Base-by-base conservation (phyloP, 1,140 invertebrate genomes). In the Saccostrea echinata region DNA sequence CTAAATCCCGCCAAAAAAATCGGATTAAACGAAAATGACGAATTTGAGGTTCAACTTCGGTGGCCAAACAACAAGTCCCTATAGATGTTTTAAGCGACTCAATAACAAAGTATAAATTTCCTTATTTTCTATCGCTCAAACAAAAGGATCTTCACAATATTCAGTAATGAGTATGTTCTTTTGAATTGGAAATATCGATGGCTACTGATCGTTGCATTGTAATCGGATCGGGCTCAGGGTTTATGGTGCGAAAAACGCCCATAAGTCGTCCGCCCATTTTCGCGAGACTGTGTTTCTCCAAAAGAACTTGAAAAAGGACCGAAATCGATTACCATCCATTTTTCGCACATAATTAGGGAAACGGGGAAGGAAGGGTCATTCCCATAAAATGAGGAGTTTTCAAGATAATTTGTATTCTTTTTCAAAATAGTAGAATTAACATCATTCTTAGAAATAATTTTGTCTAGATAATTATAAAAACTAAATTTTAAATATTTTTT, bases 1-100 rank as follows among this genome's bases (percentile, higher is more conserved):
- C 24, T 33, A 76, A 76, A 76, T 76, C 68, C 68, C 68, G 8
- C 6, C 68, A 12, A 76, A 43, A 71, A 76, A 76, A 76, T 76
- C 68, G 68, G 68, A 76, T 76, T 76, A 76, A 76, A 27, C 24
- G 68, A 76, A 76, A 76, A 76, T 76, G 68, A 76, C 30, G 68
- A 76, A 76, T 76, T 76, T 76, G 11, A 27, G 27, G 27, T 33
- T 76, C 68, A 27, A 76, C 68, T 16, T 33, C 30, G 68, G 68
- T 76, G 68, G 68, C 68, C 68, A 0, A 76, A 76, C 68, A 76
- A 18, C 27, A 76, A 27, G 30, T 76, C 27, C 27, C 4, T 35
- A 76, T 76, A 76, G 55, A 61, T 61, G 18, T n/a, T 55, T 61
- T 21, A 61, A 61, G n/a, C n/a, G 16, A 21, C 18, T 61, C 13